phyloP scores from a whole-genome alignment of 2,888 invertebrate species.

The Helicoverpa assulta region DNA sequence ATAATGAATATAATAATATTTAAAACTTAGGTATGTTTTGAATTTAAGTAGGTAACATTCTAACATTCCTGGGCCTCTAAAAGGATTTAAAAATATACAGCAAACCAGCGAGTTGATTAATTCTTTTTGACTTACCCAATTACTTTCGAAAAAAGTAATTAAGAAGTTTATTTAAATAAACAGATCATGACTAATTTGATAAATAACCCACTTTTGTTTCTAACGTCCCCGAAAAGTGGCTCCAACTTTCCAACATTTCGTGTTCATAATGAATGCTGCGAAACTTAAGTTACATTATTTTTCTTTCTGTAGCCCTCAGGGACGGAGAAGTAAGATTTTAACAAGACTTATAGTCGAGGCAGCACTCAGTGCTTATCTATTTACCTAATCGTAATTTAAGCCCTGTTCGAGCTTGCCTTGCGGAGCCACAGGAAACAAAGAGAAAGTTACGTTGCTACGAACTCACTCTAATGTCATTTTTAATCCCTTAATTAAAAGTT shows the following conservation, averaged over 20 bases:
- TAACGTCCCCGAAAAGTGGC: conserved; percentile 24
- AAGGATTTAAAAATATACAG: too few species aligned
- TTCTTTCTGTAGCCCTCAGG: conserved; percentile 60
- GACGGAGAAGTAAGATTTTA: conserved; percentile 67
- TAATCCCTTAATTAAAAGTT: conserved; percentile 90
- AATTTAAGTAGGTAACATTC: too few species aligned
- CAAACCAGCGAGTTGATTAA: not conserved
- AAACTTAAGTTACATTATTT: conserved; percentile 50
- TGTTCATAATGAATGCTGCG: conserved; percentile 47
- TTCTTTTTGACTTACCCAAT: not conserved
- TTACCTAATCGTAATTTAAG: conserved; percentile 69
- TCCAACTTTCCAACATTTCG: conserved; percentile 40
- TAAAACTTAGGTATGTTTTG: too few species aligned
- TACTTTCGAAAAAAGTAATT: not conserved
- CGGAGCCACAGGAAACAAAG: conserved; percentile 77
- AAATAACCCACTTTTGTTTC: conserved; percentile 44
- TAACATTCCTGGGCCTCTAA: too few species aligned
- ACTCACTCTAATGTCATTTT: conserved; percentile 89
- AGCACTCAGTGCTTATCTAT: conserved; percentile 68
- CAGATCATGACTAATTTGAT: conserved; percentile 42
- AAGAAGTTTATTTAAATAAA: conserved; percentile 22
- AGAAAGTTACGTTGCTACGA: conserved; percentile 84
- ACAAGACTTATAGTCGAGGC: conserved; percentile 68
- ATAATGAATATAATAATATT: too few species aligned
- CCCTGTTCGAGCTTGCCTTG: conserved; percentile 70